Conservation (phyloP, 2,113 vertebrate species). For the Callorhinus ursinus region DNA sequence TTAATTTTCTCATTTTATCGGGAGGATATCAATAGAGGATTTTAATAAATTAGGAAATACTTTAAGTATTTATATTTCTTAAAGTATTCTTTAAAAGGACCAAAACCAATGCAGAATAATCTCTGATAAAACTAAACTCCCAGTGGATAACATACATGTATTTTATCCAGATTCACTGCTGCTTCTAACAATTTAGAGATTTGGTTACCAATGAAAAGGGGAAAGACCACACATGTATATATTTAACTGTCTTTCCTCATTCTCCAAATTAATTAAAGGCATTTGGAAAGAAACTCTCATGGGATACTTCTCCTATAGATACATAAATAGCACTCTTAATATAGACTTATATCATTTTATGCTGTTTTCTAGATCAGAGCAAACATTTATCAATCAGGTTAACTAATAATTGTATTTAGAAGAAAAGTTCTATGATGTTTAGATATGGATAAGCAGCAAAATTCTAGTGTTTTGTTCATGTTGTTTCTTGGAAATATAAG, state of each 20-base stretch:
- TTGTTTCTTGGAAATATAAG: conserved; percentile 63
- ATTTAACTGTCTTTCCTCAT: background rate
- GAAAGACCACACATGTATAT: background rate
- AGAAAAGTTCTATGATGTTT: background rate
- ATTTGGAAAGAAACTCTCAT: background rate
- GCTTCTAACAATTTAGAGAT: background rate
- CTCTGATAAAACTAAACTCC: background rate
- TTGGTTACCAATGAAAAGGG: background rate
- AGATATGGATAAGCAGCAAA: background rate
- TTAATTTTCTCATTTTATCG: background rate
- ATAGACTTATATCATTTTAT: background rate
- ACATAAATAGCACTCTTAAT: background rate
- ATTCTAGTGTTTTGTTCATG: conserved; percentile 34
- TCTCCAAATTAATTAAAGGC: conserved; percentile 28
- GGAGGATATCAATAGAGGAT: background rate
- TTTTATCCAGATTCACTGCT: background rate
- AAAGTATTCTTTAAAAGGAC: background rate
- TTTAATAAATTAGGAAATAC: background rate
- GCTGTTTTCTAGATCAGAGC: background rate
- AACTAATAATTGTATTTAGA: background rate
- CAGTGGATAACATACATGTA: background rate
- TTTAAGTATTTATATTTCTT: conserved; percentile 10
- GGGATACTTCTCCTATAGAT: background rate
- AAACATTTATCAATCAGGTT: background rate
- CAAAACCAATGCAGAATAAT: background rate